Percentiles rank a stretch among this genome's conserved stretches.
Conservation (phyloP, 2,113 vertebrate species). For the Rhombomys opimus region DNA sequence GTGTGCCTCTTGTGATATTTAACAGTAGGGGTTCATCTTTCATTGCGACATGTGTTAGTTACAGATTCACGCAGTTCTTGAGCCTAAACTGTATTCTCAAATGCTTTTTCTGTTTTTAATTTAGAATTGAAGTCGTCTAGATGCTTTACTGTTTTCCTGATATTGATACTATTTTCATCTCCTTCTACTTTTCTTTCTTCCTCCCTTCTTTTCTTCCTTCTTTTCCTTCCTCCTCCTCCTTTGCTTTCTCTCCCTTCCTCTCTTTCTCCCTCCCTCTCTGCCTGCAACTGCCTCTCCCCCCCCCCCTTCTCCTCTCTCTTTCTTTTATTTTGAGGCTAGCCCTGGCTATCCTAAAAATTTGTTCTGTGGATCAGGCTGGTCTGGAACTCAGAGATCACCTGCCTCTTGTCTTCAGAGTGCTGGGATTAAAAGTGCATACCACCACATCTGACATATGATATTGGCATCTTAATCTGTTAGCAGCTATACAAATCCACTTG, state of each 20-base stretch:
- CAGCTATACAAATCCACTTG: conserved; percentile 48
- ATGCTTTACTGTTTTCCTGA: conserved; percentile 52
- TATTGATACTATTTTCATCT: neutral
- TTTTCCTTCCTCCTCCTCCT: neutral
- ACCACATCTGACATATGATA: neutral
- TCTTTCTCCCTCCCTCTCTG: too few relatives aligned
- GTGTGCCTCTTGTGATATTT: conserved; percentile 86
- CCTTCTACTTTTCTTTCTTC: neutral
- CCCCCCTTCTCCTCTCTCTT: neutral
- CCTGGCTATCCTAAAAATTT: neutral
- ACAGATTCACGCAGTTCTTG: conserved; percentile 71
- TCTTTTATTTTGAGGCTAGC: neutral
- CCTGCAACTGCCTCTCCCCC: too few relatives aligned
- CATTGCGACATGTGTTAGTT: conserved; percentile 85
- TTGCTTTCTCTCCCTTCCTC: rapidly evolving
- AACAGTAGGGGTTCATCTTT: conserved; percentile 85
- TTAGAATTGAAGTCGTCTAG: conserved; percentile 54
- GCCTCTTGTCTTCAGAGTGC: neutral
- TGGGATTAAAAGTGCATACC: neutral
- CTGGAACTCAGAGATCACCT: neutral
- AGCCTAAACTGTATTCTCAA: conserved; percentile 81
- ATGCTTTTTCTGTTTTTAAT: neutral
- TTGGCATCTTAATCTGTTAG: conserved; percentile 49
- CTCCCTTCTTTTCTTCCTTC: too few relatives aligned
- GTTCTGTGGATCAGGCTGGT: neutral